Evolutionary conservation across 1,140 invertebrate species (phyloP).

Genomic region (Chironomus tepperi): DNA sequence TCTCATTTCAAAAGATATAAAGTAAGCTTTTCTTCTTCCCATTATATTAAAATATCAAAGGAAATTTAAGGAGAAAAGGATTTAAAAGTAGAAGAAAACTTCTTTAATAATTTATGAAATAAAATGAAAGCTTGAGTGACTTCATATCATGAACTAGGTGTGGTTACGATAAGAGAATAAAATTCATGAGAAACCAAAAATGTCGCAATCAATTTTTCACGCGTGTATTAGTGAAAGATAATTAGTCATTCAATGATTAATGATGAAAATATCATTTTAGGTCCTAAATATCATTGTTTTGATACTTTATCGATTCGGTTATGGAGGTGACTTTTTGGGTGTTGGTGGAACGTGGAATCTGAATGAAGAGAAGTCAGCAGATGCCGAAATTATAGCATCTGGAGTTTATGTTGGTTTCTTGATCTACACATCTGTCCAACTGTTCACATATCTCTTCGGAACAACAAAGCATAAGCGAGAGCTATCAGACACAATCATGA

Average conservation of each 20-base stretch:
- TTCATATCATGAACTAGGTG: not conserved
- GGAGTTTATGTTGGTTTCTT: conserved; percentile 77
- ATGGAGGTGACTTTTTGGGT: conserved; percentile 68
- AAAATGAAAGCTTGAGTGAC: conserved; percentile 25
- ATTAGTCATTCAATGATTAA: not conserved
- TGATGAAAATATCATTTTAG: conserved; percentile 43
- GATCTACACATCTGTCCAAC: conserved; percentile 63
- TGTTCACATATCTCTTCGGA: conserved; percentile 63
- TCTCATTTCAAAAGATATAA: too few relatives aligned
- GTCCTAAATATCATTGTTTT: conserved; percentile 70
- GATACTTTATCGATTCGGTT: conserved; percentile 72
- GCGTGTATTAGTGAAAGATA: not conserved
- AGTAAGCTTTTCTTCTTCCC: conserved; percentile 30
- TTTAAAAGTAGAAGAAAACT: too few relatives aligned
- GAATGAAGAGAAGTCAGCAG: conserved; percentile 76
- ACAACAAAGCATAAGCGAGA: conserved; percentile 63
- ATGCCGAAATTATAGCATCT: conserved; percentile 74
- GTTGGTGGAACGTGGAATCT: conserved; percentile 80
- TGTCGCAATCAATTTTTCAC: conserved; percentile 26
- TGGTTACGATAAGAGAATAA: conserved; percentile 25
- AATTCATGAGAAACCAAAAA: conserved; percentile 25
- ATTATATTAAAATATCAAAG: conserved; percentile 29
- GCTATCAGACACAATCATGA: conserved; percentile 71
- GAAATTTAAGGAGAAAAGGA: too few relatives aligned
- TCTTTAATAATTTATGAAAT: conserved; percentile 25